A percentile compares a stretch with the other conserved stretches of the same genome.
Evolutionary conservation across 2,113 vertebrate species (phyloP).

Genomic region (Pteropus alecto): DNA sequence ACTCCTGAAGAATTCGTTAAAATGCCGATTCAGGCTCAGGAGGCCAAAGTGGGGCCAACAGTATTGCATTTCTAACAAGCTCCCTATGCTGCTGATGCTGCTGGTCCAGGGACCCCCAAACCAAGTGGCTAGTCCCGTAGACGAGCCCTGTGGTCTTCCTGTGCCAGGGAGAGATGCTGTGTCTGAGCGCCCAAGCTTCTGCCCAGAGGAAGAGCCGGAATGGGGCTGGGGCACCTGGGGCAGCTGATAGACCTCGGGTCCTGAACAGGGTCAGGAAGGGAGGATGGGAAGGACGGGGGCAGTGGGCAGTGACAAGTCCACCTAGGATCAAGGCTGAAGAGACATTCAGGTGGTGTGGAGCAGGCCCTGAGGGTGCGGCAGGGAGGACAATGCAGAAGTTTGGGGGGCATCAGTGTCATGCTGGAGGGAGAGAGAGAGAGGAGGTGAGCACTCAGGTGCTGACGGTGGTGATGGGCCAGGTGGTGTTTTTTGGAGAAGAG

Average conservation of each 20-base stretch:
- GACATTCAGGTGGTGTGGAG: neutral
- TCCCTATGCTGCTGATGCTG: neutral
- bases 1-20: no score
- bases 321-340: neutral
- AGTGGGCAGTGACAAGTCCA: neutral
- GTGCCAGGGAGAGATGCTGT: neutral
- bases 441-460: neutral
- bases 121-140: neutral
- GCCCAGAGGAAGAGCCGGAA: neutral
- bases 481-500: neutral
- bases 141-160: neutral
- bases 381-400: neutral
- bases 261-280: neutral
- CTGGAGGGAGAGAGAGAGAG: neutral
- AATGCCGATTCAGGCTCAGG: neutral
- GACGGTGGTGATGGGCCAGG: neutral
- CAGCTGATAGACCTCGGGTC: neutral
- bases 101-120: no score
- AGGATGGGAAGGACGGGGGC: neutral
- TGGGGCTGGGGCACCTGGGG: neutral
- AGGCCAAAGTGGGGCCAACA: neutral
- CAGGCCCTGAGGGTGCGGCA: neutral
- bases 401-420: accelerated
- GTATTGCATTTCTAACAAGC: neutral
- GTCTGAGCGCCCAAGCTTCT: neutral